Percentiles rank a stretch among this genome's conserved stretches.
phyloP scores from a whole-genome alignment of 2,888 invertebrate species.

The Parascotia fuliginaria region DNA sequence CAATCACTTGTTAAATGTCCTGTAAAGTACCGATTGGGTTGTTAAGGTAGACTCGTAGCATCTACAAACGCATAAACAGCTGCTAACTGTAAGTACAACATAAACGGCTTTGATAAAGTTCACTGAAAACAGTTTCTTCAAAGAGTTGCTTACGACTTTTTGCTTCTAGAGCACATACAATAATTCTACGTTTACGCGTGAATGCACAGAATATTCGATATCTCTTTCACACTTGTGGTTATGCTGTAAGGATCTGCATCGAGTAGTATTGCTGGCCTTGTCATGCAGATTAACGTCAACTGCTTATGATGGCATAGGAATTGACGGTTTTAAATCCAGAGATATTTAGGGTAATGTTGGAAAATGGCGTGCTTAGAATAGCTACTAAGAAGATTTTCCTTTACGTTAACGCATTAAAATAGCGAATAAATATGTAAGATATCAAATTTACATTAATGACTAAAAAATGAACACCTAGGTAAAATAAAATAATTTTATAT shows the following conservation, averaged over 20 bases:
- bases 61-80: not conserved
- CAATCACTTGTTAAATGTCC: no score
- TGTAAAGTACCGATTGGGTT: no score
- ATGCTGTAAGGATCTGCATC: slow-evolving; percentile 68
- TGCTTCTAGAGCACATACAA: slow-evolving; percentile 58
- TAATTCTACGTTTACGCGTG: slow-evolving; percentile 82
- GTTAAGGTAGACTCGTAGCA: no score
- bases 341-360: slow-evolving; percentile 62
- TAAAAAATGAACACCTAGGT: no score
- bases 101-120: not conserved
- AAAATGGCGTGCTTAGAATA: slow-evolving; percentile 38
- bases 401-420: not conserved
- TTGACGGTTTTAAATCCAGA: slow-evolving; percentile 70
- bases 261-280: slow-evolving; percentile 67
- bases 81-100: not conserved
- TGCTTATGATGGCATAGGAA: slow-evolving; percentile 77
- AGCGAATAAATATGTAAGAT: no score
- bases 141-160: slow-evolving; percentile 64
- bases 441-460: no score
- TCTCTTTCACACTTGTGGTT: slow-evolving; percentile 72
- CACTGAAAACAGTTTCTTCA: slow-evolving; percentile 18
- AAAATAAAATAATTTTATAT: no score
- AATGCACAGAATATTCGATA: slow-evolving; percentile 80
- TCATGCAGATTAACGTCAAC: slow-evolving; percentile 78
- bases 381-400: slow-evolving; percentile 18